Evolutionary conservation across 2,797 vertebrate genomes (phyloP), one percentile per base, ranked within the genome.

Genomic region (Pyrocephalus nanus): DNA sequence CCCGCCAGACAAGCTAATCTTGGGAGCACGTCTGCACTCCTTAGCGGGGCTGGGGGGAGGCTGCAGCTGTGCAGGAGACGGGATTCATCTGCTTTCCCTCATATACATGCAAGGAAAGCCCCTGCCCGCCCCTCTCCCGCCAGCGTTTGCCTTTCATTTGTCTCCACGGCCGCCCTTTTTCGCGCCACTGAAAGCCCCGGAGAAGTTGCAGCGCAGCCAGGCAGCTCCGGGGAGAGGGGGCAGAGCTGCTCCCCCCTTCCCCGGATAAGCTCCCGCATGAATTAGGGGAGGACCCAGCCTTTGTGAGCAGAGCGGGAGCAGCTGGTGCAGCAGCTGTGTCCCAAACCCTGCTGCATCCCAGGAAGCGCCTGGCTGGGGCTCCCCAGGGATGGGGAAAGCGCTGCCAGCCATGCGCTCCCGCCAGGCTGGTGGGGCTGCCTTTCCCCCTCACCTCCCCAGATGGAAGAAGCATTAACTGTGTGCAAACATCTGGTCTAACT

Each of bases 301-400:
- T 97, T 97, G 96, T 96, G 92, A 86, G 86, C 16, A 1, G 76
- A 20, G 73, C 9, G 3, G 81, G 86, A 97, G 96, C 97, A 97
- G 96, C 96, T 97, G 97, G 95, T 93, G 88, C 71, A 36, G 94
- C 96, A 97, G 96, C 97, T 96, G 96, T 57, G 84, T 55, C 88
- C 92, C 76, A 86, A 93, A 94, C 73, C 91, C 84, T 47, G 66
- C 86, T 6, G 70, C 71, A 71, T 36, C 83, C 75, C 87, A 21
- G 89, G 92, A 83, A 93, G 74, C 27, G 69, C 91, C 80, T 79
- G 92, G 53, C 78, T 10, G n/a, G n/a, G 92, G 65, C 93, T 93
- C 92, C 74, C 74, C 20, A 1, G 80, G 94, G 92, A 78, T 3
- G 20, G 40, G 70, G 65, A 53, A 69, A 60, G 69, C 48, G 11